These are phyloP conservation scores for Ochropleura plecta DNA, from an alignment of 2,888 invertebrate genomes.

Conservation along the genomic window DNA sequence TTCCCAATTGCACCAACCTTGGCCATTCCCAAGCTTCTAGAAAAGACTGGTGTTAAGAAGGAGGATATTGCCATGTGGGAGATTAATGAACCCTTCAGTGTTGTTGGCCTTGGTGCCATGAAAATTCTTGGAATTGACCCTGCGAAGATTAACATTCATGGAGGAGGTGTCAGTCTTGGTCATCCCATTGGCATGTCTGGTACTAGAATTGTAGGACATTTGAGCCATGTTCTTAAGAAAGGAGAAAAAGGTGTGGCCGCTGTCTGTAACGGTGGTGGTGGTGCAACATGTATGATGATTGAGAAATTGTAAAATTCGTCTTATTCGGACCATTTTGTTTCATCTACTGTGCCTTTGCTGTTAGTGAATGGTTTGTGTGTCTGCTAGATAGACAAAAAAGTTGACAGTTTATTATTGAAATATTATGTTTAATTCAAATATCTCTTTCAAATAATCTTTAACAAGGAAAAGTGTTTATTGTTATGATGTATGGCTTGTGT, in stretches of 20 bases:
- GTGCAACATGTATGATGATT: slow-evolving; percentile 98
- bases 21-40: too few species aligned
- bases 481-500: slow-evolving; percentile 51
- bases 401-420: slow-evolving; percentile 64
- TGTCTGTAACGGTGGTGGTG: slow-evolving; percentile 99
- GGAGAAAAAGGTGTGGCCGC: slow-evolving; percentile 98
- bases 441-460: slow-evolving; percentile 56
- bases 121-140: slow-evolving; percentile 96
- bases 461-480: slow-evolving; percentile 57
- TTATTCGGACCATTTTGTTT: slow-evolving; percentile 56
- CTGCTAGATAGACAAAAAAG: slow-evolving; percentile 62
- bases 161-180: slow-evolving; percentile 99
- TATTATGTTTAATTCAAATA: slow-evolving; percentile 46
- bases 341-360: slow-evolving; percentile 72
- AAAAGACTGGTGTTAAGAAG: slow-evolving; percentile 76
- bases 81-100: slow-evolving; percentile 99
- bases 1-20: too few species aligned
- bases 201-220: slow-evolving; percentile 97
- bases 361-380: slow-evolving; percentile 60
- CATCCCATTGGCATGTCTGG: slow-evolving; percentile 99
- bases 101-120: slow-evolving; percentile 98
- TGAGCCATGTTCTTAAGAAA: slow-evolving; percentile 96
- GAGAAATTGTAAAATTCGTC: slow-evolving; percentile 95
- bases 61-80: slow-evolving; percentile 98
- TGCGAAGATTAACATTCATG: slow-evolving; percentile 97